phyloP scores from a whole-genome alignment of 2,797 vertebrate genomes.

The Xenentodon cancila region DNA sequence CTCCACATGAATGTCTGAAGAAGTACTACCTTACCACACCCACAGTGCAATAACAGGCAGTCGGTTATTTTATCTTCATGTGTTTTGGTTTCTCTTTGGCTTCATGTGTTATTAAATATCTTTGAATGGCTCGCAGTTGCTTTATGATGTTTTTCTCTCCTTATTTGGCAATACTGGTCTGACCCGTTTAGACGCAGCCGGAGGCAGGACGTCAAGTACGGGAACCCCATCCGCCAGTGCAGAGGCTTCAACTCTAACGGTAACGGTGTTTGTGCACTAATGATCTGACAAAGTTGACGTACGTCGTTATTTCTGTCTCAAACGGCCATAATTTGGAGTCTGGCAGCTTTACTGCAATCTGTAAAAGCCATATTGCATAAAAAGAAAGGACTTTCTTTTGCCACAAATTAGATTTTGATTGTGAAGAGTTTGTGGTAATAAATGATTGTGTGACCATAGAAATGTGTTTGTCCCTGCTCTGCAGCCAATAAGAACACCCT shows the following conservation, averaged over 20 bases:
- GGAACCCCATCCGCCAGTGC: slow-evolving; percentile 96
- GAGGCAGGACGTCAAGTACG: slow-evolving; percentile 93
- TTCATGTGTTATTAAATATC: slow-evolving; percentile 57
- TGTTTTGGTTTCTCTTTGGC: background rate
- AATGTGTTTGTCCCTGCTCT: slow-evolving; percentile 52
- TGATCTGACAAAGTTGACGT: background rate
- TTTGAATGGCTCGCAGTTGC: slow-evolving; percentile 76
- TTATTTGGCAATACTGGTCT: slow-evolving; percentile 78
- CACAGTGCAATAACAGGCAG: background rate
- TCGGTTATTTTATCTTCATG: slow-evolving; percentile 3
- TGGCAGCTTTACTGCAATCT: slow-evolving; percentile 24
- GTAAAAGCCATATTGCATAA: slow-evolving; percentile 2
- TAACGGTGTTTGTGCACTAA: slow-evolving; percentile 59
- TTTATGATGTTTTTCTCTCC: slow-evolving; percentile 78
- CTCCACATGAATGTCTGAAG: no score
- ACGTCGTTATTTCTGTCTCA: background rate
- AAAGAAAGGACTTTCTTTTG: slow-evolving; percentile 39
- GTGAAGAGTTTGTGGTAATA: slow-evolving; percentile 37
- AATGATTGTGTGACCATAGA: slow-evolving; percentile 62
- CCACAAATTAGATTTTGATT: slow-evolving; percentile 40
- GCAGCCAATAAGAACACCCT: slow-evolving; percentile 92
- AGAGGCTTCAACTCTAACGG: slow-evolving; percentile 95
- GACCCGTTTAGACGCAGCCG: slow-evolving; percentile 91
- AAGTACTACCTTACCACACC: no score
- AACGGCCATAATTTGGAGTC: background rate